Evolutionary conservation across 2,888 invertebrate species (phyloP), one percentile per base, ranked within the genome.

Genomic region (Dinocampus coccinellae): DNA sequence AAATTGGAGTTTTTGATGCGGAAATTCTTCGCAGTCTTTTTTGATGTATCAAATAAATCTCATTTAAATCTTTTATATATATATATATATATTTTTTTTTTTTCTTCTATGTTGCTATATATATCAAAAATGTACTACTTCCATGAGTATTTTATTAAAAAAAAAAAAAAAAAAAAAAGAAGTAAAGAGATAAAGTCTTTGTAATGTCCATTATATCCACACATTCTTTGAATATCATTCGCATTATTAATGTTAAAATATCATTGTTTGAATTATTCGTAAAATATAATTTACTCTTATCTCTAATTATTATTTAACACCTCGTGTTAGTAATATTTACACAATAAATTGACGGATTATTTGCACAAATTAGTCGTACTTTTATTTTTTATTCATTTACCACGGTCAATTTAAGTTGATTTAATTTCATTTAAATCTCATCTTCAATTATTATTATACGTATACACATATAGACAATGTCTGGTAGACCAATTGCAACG

Each of bases 401-500:
- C 13, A 55, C 55, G 13, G 39, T 39, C 33, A 66, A n/a, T 57
- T 66, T 34, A 57, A 53, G 66, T 57, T 57, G 55, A 66, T 66
- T 66, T 26, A 55, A 66, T 66, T 66, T 16, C 55, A 66, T 66
- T 66, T 26, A 39, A 66, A 66, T 66, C 42, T 66, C 58, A 16
- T 58, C 33, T n/a, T 6, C 3, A 33, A 34, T 34, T 3, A 29
- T 55, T 26, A 24, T 55, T 55, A 52, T 16, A 66, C 22, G 34
- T 53, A 55, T 53, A n/a, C n/a, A n/a, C 26, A 13, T 36, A 53
- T 16, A 47, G 63, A 55, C 39, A 66, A 74, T 77, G 74, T 76
- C 70, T 70, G 79, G 79, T 47, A 78, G 79, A 81, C 78, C 80
- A 78, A 78, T 82, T 82, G 79, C 80, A 80, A 72, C n/a, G 53